Conservation (phyloP, 1,140 invertebrate species). For the Trinorchestia longiramus region DNA sequence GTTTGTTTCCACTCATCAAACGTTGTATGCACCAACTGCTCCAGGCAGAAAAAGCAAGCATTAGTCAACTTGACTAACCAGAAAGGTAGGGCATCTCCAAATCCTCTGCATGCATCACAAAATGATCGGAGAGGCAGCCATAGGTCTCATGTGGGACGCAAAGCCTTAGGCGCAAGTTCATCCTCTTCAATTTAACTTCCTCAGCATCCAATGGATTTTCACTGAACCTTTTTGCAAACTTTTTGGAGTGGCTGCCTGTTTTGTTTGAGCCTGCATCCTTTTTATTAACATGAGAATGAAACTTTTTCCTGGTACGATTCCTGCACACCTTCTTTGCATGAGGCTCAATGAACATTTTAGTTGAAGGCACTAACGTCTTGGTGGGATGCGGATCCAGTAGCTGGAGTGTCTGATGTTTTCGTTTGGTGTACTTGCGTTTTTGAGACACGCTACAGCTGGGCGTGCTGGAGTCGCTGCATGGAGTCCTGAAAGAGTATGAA, state of each 20-base stretch:
- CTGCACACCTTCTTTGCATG: no score
- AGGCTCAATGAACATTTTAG: not conserved
- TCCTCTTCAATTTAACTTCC: not conserved
- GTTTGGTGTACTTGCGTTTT: constrained; percentile 21
- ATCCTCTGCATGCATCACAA: not conserved
- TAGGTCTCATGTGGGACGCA: not conserved
- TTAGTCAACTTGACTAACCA: not conserved
- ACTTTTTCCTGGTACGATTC: no score
- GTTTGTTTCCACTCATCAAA: no score
- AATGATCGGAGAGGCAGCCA: constrained; percentile 10
- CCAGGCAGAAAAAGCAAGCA: not conserved
- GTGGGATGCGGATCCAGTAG: not conserved
- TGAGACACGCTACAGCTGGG: not conserved
- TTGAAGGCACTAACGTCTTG: no score
- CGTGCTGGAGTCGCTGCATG: not conserved
- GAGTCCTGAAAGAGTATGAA: not conserved
- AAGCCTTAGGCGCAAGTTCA: not conserved
- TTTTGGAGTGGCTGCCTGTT: not conserved
- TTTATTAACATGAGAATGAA: not conserved
- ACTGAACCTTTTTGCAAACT: not conserved
- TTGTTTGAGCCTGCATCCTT: not conserved
- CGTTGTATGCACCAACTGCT: no score
- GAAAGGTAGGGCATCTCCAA: constrained; percentile 22
- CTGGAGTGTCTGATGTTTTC: not conserved
- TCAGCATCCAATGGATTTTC: not conserved